phyloP scores from a whole-genome alignment of 1,140 invertebrate species.

The Nomia melanderi region DNA sequence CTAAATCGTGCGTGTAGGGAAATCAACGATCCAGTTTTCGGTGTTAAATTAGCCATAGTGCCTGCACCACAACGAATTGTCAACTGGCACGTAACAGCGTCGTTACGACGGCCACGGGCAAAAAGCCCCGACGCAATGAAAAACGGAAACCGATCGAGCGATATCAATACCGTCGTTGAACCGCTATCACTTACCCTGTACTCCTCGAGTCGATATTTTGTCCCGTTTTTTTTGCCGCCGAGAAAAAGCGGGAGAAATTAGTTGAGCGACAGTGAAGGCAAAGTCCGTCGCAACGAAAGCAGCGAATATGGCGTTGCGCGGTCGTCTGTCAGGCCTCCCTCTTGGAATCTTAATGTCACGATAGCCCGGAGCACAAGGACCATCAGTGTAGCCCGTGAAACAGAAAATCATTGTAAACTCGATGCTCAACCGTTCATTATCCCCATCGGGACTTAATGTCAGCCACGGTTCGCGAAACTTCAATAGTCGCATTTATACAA shows the following conservation, averaged over 20 bases:
- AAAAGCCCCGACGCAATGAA: slow-evolving; percentile 25
- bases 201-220: background rate
- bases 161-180: slow-evolving; percentile 41
- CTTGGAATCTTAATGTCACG: slow-evolving; percentile 59
- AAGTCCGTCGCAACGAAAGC: slow-evolving; percentile 42
- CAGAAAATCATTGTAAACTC: slow-evolving; percentile 75
- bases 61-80: too few species aligned
- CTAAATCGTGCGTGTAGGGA: too few species aligned
- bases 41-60: too few species aligned
- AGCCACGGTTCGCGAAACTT: slow-evolving; percentile 1
- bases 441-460: slow-evolving; percentile 19
- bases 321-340: slow-evolving; percentile 54
- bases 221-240: background rate
- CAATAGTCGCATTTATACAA: slow-evolving; percentile 71
- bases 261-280: slow-evolving; percentile 26
- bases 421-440: slow-evolving; percentile 68
- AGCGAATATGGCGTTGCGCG: slow-evolving; percentile 46
- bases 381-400: slow-evolving; percentile 70
- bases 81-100: background rate
- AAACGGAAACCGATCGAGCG: slow-evolving; percentile 27
- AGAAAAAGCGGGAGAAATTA: slow-evolving; percentile 38
- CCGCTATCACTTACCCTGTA: slow-evolving; percentile 28
- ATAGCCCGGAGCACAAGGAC: slow-evolving; percentile 64
- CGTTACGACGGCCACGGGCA: background rate
- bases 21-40: too few species aligned